phyloP scores from a whole-genome alignment of 2,797 vertebrate genomes.

The Karalla daura region DNA sequence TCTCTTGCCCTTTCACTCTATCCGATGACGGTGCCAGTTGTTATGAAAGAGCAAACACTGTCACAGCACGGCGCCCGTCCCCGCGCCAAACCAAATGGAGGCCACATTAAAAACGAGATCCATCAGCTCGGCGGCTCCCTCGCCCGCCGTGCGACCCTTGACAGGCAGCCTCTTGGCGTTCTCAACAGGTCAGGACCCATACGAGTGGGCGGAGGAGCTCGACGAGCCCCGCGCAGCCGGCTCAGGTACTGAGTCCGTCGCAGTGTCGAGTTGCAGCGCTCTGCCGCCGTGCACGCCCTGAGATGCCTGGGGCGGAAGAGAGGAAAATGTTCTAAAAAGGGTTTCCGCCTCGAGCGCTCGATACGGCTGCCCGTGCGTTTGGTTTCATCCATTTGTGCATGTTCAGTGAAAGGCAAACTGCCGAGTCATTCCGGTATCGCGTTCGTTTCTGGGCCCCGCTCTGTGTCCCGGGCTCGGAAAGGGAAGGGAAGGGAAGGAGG shows the following conservation, averaged over 20 bases:
- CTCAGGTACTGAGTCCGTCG: constrained; percentile 31
- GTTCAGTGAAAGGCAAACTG: constrained; percentile 69
- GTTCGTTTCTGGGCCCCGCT: constrained; percentile 56
- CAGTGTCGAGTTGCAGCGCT: constrained; percentile 36
- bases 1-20: constrained; percentile 4
- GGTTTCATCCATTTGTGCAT: constrained; percentile 52
- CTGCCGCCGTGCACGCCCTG: no score
- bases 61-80: constrained; percentile 55
- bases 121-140: not conserved
- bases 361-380: constrained; percentile 12
- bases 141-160: constrained; percentile 30
- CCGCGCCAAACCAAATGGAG: constrained; percentile 68
- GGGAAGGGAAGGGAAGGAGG: constrained; percentile 30
- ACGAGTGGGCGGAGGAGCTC: constrained; percentile 35
- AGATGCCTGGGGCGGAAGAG: no score
- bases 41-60: constrained; percentile 71
- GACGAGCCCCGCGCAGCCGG: constrained; percentile 18
- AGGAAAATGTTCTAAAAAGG: not conserved
- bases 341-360: constrained; percentile 16
- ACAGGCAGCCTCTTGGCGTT: constrained; percentile 31
- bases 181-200: constrained; percentile 53
- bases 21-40: constrained; percentile 49
- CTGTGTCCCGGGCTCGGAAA: constrained; percentile 24
- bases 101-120: constrained; percentile 12
- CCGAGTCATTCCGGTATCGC: constrained; percentile 64